Conservation (phyloP, 2,797 vertebrate species). For the Cottoperca gobio region DNA sequence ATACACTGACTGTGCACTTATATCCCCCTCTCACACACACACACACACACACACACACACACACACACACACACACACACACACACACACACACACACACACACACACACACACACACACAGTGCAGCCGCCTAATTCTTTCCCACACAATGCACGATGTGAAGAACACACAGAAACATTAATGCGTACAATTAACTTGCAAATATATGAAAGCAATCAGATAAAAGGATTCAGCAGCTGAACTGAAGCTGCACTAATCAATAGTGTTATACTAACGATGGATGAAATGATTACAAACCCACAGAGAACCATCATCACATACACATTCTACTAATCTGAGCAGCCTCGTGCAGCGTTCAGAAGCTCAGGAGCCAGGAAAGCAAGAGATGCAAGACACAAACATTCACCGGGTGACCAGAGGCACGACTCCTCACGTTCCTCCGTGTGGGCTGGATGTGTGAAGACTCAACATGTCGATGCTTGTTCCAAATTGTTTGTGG, state of each 20-base stretch:
- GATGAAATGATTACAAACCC: background rate
- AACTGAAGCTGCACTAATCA: background rate
- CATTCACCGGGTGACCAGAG: background rate
- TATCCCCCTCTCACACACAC: background rate
- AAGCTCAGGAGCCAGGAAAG: background rate
- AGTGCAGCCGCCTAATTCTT: background rate
- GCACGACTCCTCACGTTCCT: background rate
- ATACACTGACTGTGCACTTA: background rate
- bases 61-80: background rate
- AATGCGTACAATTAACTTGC: background rate
- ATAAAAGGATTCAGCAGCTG: background rate
- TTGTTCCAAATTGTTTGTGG: too few relatives aligned
- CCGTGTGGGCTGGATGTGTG: background rate
- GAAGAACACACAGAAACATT: background rate
- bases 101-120: background rate
- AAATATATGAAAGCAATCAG: background rate
- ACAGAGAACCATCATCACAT: background rate
- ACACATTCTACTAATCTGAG: background rate
- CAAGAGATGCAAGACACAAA: too few relatives aligned
- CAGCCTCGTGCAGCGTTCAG: background rate
- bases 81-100: background rate
- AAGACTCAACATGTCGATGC: too few relatives aligned
- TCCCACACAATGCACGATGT: slow-evolving; percentile 9
- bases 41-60: background rate
- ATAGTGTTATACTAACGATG: background rate